Evolutionary conservation across 2,888 invertebrate species (phyloP).

Genomic region (Parapristionchus giblindavisi): DNA sequence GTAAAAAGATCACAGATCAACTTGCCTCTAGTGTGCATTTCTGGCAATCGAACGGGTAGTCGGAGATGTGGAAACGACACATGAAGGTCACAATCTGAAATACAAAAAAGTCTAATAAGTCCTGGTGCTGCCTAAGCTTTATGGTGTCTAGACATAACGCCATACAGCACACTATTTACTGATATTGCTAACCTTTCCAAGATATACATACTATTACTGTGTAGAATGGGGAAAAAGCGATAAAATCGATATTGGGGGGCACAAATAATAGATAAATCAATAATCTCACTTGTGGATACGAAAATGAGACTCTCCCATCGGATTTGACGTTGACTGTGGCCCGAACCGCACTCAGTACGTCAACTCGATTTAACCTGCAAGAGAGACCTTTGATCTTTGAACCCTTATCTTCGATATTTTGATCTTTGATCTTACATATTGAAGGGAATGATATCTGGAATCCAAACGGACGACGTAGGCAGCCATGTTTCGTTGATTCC

Average conservation of each 20-base stretch:
- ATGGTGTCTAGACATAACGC: too few species aligned
- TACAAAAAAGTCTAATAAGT: not conserved
- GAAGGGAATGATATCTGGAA: slow-evolving; percentile 86
- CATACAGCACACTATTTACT: too few species aligned
- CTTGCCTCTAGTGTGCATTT: slow-evolving; percentile 51
- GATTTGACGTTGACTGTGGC: slow-evolving; percentile 55
- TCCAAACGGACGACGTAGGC: slow-evolving; percentile 85
- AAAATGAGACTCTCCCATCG: slow-evolving; percentile 55
- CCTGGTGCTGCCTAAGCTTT: too few species aligned
- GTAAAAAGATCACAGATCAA: slow-evolving; percentile 20
- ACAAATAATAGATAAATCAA: too few species aligned
- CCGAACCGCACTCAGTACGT: slow-evolving; percentile 56
- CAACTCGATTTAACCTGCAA: slow-evolving; percentile 57
- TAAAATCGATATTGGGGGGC: slow-evolving; percentile 5
- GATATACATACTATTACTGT: too few species aligned
- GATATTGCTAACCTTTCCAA: too few species aligned
- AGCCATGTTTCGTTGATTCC: slow-evolving; percentile 84
- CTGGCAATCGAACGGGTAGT: slow-evolving; percentile 62
- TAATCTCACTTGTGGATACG: slow-evolving; percentile 48
- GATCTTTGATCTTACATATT: slow-evolving; percentile 79
- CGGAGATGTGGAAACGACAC: slow-evolving; percentile 56
- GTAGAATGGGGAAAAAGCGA: too few species aligned
- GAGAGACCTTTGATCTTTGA: not conserved
- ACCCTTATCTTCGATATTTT: not conserved
- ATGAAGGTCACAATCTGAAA: slow-evolving; percentile 48